These are phyloP conservation scores for Seriola quinqueradiata DNA, from an alignment of 2,113 vertebrate species.

Conservation along the genomic window DNA sequence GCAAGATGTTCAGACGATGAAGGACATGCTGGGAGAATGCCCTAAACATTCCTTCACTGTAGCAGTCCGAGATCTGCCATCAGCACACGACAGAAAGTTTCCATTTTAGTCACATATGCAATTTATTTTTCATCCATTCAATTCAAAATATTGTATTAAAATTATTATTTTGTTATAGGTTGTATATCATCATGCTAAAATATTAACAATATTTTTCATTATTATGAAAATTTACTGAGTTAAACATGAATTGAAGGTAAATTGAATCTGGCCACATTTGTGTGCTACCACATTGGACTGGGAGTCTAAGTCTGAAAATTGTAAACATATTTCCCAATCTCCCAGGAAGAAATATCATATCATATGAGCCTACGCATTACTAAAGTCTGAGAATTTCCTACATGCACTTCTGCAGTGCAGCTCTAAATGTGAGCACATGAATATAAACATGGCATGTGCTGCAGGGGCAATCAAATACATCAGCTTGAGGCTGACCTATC, in stretches of 20 bases:
- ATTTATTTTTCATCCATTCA: not conserved
- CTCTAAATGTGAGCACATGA: constrained; percentile 70
- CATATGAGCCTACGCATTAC: constrained; percentile 41
- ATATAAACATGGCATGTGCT: constrained; percentile 73
- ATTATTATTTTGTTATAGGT: not conserved
- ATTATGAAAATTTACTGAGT: not conserved
- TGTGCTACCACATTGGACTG: not conserved
- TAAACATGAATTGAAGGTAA: constrained; percentile 29
- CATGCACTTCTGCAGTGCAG: constrained; percentile 29
- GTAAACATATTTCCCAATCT: constrained; percentile 53
- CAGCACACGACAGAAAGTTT: constrained; percentile 33
- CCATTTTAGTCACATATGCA: not conserved
- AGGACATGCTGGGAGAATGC: constrained; percentile 97
- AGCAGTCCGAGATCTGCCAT: constrained; percentile 94
- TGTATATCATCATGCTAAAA: constrained; percentile 5
- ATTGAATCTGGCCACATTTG: constrained; percentile 4
- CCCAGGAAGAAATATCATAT: constrained; percentile 52
- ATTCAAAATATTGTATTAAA: not conserved
- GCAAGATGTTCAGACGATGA: constrained; percentile 90
- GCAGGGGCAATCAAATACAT: constrained; percentile 62
- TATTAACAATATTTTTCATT: not conserved
- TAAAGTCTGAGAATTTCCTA: constrained; percentile 43
- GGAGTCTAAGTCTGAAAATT: constrained; percentile 46
- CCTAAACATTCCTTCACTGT: constrained; percentile 90
- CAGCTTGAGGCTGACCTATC: constrained; percentile 69